These are phyloP conservation scores for Valencia hispanica DNA, from an alignment of 2,797 vertebrate species.

Conservation along the genomic window DNA sequence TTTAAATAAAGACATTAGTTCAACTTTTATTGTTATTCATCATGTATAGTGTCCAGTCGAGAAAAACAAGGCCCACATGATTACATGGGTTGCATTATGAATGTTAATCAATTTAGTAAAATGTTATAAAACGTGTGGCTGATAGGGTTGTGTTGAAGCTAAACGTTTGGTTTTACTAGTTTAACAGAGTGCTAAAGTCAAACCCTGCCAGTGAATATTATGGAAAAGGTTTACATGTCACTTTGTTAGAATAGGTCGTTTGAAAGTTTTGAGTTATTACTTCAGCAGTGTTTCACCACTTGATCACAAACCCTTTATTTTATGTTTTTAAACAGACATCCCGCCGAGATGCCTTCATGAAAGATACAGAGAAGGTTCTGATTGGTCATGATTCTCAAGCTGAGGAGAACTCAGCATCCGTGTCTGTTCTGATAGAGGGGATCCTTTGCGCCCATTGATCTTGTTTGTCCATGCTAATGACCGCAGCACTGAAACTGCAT, in stretches of 20 bases:
- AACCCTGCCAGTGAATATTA: not conserved
- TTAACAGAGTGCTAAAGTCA: not conserved
- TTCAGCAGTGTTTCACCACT: not conserved
- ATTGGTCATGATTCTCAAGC: not conserved
- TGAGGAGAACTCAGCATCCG: not conserved
- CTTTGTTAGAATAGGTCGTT: not conserved
- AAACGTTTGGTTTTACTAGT: not conserved
- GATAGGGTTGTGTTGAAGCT: not conserved
- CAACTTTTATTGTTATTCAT: not conserved
- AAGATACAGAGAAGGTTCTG: not conserved
- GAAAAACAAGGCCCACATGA: not conserved
- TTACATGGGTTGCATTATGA: not conserved
- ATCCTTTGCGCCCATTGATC: not conserved
- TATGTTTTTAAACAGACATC: not conserved
- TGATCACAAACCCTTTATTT: not conserved
- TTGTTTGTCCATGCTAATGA: not conserved
- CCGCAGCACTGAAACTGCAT: not conserved
- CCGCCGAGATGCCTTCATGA: not conserved
- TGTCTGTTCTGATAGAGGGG: not conserved
- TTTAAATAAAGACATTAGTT: not conserved
- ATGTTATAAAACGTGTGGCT: not conserved
- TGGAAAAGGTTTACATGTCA: not conserved
- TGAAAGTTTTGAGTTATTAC: not conserved
- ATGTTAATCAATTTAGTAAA: not conserved
- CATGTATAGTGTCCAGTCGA: not conserved